Base-by-base conservation (phyloP, 2,797 vertebrate genomes). In the Cossypha niveicapilla region DNA sequence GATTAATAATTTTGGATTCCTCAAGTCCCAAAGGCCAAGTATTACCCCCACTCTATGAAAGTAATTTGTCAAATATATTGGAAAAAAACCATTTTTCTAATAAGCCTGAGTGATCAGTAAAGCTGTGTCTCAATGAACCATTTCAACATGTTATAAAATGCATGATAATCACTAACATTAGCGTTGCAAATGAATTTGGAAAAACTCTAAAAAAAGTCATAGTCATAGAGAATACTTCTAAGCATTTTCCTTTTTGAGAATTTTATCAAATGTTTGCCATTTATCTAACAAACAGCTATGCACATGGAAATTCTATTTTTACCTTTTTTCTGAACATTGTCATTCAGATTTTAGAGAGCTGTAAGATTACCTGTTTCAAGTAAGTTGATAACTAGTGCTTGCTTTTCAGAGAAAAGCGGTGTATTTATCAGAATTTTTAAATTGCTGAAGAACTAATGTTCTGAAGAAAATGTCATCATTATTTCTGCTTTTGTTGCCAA, bases 341-440 rank as follows among this genome's bases (percentile, higher is more conserved):
- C 78, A 72, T 77, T 92, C 57, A 68, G 19, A 42, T 83, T 85
- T 72, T 80, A 30, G 30, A 81, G 54, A 47, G 32, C 39, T 86
- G 17, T 61, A 28, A 66, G 45, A 88, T 80, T 63, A 48, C 28
- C 10, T 66, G 6, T 78, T 94, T 73, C 27, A 60, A 48, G 80
- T 1, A 37, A 84, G 37, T 30, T 76, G 45, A 27, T 90, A 73
- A 70, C 28, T n/a, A 76, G 44, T 76, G 41, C 30, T 76, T 18
- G 39, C 56, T 82, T 94, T 93, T 80, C 47, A 41, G 47, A 78
- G 62, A 68, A 70, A 70, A 93, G 13, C 0, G 0, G 34, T 84
- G 63, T 75, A 60, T 84, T 86, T 94, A 79, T 83, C 41, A 57
- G n/a, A 86, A 81, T 67, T 92, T 75, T 90, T 50, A 71, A 86